Base-by-base conservation (phyloP, 2,113 vertebrate genomes). In the Podarcis raffonei region DNA sequence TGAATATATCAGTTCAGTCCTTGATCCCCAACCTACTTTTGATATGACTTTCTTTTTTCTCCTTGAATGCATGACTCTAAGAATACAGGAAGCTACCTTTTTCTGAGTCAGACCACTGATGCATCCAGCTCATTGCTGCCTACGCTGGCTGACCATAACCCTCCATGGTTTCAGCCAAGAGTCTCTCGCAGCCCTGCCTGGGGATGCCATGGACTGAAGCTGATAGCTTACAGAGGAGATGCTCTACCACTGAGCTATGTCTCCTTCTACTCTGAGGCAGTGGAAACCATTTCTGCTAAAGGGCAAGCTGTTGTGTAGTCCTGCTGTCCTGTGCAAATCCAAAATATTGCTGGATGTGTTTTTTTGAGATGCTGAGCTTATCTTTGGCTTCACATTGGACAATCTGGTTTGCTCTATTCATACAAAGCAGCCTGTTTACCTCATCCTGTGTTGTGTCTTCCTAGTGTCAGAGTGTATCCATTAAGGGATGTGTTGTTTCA, bases 341-440 rank as follows among this genome's bases (percentile, higher is more conserved):
- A 74, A 76, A 32, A 86, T 84, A 15, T 62, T 62, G 59, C 62
- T 90, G 62, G 53, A 81, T 90, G 76, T 42, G 6, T 8, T 78
- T n/a, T 59, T 84, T 37, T 7, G 1, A 59, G 59, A 62, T 65
- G 25, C 39, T 48, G 25, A 77, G 72, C 62, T 53, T 89, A 39
- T 30, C 87, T 90, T 85, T 85, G 92, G 37, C 82, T 85, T 68
- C 68, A 80, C 83, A 3, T 0, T 16, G 7, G n/a, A 22, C 39
- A 80, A 8, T 39, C 81, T 76, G 68, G 39, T 35, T 48, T 53
- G 86, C 3, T 0, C 76, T 8, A 9, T 32, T 83, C 83, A 79
- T 48, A 53, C 0, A 0, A 84, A 91, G 87, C 65, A 78, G 69
- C 84, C 81, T 84, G 81, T 65, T 81, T 80, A 0, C 72, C 76